Evolutionary conservation across 2,113 vertebrate genomes (phyloP).

Genomic region (Esox niger): DNA sequence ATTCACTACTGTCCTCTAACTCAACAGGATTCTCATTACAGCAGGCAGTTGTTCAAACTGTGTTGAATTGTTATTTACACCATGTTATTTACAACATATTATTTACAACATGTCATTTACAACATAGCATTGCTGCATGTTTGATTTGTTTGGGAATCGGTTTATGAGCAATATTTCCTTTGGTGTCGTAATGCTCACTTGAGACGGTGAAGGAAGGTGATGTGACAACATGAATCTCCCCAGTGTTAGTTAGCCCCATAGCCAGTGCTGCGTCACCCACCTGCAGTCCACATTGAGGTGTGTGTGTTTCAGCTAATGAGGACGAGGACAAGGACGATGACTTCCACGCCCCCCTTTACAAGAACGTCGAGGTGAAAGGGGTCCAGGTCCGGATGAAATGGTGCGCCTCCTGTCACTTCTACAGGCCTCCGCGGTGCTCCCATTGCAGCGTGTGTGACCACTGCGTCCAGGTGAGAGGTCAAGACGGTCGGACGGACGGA

Average conservation of each 20-base stretch:
- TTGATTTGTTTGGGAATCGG: not conserved
- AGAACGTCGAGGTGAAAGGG: slow-evolving; percentile 93
- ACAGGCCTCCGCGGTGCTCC: slow-evolving; percentile 91
- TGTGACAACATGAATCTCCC: no score
- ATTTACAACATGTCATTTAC: no score
- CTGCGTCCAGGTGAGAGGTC: slow-evolving; percentile 93
- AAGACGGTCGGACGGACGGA: no score
- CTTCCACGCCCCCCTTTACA: slow-evolving; percentile 88
- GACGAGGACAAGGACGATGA: slow-evolving; percentile 89
- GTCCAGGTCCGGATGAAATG: slow-evolving; percentile 98
- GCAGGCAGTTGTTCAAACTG: not conserved
- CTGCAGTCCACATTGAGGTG: not conserved
- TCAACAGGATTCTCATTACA: no score
- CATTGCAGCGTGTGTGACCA: slow-evolving; percentile 98
- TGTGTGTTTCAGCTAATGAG: slow-evolving; percentile 79
- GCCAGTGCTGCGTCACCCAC: not conserved
- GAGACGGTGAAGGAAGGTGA: not conserved
- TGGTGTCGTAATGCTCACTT: not conserved
- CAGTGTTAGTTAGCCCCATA: no score
- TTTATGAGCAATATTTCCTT: no score
- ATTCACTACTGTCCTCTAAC: no score
- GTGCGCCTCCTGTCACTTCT: slow-evolving; percentile 95
- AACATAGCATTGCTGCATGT: no score
- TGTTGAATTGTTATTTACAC: no score
- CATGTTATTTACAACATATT: no score